Evolutionary conservation across 2,888 invertebrate genomes (phyloP).

Genomic region (Tiliacea aurago): DNA sequence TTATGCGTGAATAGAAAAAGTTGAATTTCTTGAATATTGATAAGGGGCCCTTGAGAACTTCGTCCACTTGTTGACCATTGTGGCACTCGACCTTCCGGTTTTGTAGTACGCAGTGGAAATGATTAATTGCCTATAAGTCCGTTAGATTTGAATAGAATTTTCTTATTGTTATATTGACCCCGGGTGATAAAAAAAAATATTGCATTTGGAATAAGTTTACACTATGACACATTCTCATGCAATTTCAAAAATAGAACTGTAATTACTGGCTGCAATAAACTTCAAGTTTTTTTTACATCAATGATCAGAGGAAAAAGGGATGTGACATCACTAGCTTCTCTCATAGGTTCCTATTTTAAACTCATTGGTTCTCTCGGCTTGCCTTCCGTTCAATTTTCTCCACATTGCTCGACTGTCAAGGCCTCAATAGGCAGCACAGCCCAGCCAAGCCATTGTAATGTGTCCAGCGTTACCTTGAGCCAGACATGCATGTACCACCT

Average conservation of each 20-base stretch:
- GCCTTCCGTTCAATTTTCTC: conserved; percentile 51
- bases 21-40: conserved; percentile 89
- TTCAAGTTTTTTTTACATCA: neutral
- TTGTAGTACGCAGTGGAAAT: conserved; percentile 51
- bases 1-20: conserved; percentile 82
- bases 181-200: conserved; percentile 10
- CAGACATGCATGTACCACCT: conserved; percentile 22
- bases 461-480: conserved; percentile 23
- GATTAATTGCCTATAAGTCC: conserved; percentile 65
- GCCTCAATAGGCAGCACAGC: conserved; percentile 22
- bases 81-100: conserved; percentile 80
- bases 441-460: conserved; percentile 27
- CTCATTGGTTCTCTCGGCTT: conserved; percentile 11
- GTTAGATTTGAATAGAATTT: conserved; percentile 58
- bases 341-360: conserved; percentile 25
- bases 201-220: neutral
- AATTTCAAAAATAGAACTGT: conserved; percentile 12
- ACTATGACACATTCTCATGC: conserved; percentile 3
- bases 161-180: conserved; percentile 45
- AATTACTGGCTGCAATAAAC: neutral
- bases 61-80: conserved; percentile 83
- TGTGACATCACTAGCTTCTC: conserved; percentile 3
- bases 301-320: neutral
- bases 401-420: conserved; percentile 32
- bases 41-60: conserved; percentile 82